These are phyloP conservation scores for Stigmatopora argus DNA, from an alignment of 2,113 vertebrate genomes.

Conservation along the genomic window DNA sequence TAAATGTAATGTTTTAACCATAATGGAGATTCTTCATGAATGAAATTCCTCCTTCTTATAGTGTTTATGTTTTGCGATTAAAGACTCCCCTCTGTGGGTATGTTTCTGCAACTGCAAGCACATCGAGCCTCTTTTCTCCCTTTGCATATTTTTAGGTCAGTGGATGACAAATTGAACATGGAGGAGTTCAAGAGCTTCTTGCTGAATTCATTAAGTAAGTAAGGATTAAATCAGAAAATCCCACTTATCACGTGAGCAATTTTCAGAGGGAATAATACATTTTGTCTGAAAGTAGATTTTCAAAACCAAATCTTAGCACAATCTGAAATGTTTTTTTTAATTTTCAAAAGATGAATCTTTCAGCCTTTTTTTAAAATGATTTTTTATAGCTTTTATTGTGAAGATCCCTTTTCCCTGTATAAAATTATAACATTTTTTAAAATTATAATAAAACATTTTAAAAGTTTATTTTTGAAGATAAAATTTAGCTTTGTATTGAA, in stretches of 20 bases:
- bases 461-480: too few relatives aligned
- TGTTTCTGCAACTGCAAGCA: not conserved
- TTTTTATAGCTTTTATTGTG: too few relatives aligned
- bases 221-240: too few relatives aligned
- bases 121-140: not conserved
- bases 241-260: too few relatives aligned
- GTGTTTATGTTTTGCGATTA: not conserved
- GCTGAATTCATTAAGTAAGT: slow-evolving; percentile 80
- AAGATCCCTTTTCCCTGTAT: too few relatives aligned
- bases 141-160: slow-evolving; percentile 68
- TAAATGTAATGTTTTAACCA: not conserved
- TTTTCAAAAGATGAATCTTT: not conserved
- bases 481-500: too few relatives aligned
- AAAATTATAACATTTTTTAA: too few relatives aligned
- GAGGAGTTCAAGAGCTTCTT: slow-evolving; percentile 82
- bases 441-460: too few relatives aligned
- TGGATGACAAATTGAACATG: slow-evolving; percentile 71
- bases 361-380: too few relatives aligned
- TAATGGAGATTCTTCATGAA: not conserved
- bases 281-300: too few relatives aligned
- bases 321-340: not conserved
- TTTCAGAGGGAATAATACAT: too few relatives aligned
- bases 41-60: not conserved
- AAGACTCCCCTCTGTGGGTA: slow-evolving; percentile 56
- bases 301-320: too few relatives aligned